Evolutionary conservation across 92 coral and sea anemone genomes (phyloP).

Genomic region (Galaxea fascicularis): DNA sequence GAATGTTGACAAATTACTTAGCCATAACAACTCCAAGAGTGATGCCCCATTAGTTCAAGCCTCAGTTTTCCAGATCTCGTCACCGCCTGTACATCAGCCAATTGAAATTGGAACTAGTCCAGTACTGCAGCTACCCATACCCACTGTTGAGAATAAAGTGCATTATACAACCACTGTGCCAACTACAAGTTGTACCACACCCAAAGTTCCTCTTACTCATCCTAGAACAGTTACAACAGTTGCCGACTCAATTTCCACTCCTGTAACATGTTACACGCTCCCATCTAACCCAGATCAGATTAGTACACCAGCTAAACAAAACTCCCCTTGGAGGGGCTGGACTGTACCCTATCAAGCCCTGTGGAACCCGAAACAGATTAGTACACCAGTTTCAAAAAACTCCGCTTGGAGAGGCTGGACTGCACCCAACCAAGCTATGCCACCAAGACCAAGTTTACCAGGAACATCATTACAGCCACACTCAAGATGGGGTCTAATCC

Average conservation of each 20-base stretch:
- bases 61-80: constrained; percentile 22
- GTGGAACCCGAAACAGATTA: background rate
- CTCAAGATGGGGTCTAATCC: constrained; percentile 58
- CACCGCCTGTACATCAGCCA: constrained; percentile 30
- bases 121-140: constrained; percentile 12
- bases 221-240: constrained; percentile 37
- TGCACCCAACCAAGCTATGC: constrained; percentile 30
- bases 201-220: constrained; percentile 21
- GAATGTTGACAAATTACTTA: constrained; percentile 15
- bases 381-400: constrained; percentile 29
- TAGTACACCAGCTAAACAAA: constrained; percentile 20
- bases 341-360: constrained; percentile 9
- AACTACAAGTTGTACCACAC: constrained; percentile 20
- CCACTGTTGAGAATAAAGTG: constrained; percentile 28
- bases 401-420: constrained; percentile 58
- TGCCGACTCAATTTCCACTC: constrained; percentile 41
- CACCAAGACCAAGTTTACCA: constrained; percentile 3
- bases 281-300: constrained; percentile 28
- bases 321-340: constrained; percentile 29
- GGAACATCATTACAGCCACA: constrained; percentile 33
- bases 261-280: constrained; percentile 38
- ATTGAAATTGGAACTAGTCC: constrained; percentile 19
- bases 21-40: constrained; percentile 12
- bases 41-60: background rate
- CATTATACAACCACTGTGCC: constrained; percentile 8